Evolutionary conservation across 2,797 vertebrate species (phyloP), one percentile per base, ranked within the genome.

Genomic region (Menidia menidia): DNA sequence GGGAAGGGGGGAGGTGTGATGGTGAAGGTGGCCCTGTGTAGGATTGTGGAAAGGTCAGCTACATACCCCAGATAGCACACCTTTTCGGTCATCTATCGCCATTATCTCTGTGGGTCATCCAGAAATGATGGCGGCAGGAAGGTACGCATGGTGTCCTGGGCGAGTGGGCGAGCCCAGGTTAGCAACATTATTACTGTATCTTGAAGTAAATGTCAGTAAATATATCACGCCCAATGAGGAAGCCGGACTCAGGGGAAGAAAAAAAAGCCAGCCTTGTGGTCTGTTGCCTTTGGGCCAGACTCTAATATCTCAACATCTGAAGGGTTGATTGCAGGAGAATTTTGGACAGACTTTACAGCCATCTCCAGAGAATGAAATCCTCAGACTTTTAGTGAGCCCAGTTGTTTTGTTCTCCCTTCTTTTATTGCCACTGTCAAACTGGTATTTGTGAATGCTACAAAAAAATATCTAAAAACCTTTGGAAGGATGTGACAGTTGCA

Each of bases 41-140:
- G 83, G 80, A 89, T 73, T 86, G 76, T 82, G 80, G 83, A 94
- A 93, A 94, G 93, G 92, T 94, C 93, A 92, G 75, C 80, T 74
- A 7, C 35, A 10, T 39, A 78, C 73, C 70, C 25, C 81, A 85
- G 86, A 88, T 79, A 73, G 63, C 75, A 76, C 71, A 68, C 87
- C 85, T 80, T 81, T 80, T 39, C 25, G 58, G 78, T 82, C 81
- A 90, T 93, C 92, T 85, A 93, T 94, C 90, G 93, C 88, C 84
- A 80, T 92, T 92, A 94, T 90, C 87, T 88, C 87, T 81, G 82
- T 68, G 83, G 89, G 88, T 89, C 89, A 93, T 69, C 84, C 82
- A 83, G 77, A 85, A 88, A 92, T 92, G 66, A 87, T 72, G 72
- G 77, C 69, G 65, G 71, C 56, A 18, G 51, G 74, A 67, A 66